Conservation (phyloP, 1,140 invertebrate genomes). For the Penaeus japonicus region DNA sequence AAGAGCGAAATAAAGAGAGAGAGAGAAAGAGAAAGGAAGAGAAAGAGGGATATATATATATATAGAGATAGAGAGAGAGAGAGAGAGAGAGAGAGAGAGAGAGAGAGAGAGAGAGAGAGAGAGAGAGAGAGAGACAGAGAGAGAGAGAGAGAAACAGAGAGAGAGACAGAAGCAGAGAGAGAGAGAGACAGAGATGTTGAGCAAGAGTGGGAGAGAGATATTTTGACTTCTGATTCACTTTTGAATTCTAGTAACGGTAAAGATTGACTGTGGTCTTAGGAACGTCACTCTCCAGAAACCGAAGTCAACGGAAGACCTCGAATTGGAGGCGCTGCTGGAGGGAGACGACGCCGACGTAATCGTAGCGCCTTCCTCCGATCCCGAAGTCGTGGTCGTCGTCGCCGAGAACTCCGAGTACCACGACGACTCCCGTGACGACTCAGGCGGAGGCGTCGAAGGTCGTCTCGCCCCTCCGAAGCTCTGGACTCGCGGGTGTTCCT, state of each 20-base stretch:
- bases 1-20: no score
- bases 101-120: not conserved
- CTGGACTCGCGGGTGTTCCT: not conserved
- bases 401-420: not conserved
- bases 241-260: conserved; percentile 16
- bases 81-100: not conserved
- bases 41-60: not conserved
- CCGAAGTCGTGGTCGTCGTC: not conserved
- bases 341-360: not conserved
- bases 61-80: no score
- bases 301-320: conserved; percentile 3
- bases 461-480: no score
- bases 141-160: no score
- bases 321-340: not conserved
- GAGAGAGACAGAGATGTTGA: not conserved
- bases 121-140: not conserved
- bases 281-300: conserved; percentile 38
- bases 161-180: not conserved
- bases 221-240: not conserved
- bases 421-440: not conserved
- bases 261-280: conserved; percentile 19
- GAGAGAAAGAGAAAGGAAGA: not conserved
- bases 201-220: not conserved
- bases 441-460: not conserved
- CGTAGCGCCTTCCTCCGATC: not conserved